Conservation (phyloP, 2,113 vertebrate genomes). For the Ia io region DNA sequence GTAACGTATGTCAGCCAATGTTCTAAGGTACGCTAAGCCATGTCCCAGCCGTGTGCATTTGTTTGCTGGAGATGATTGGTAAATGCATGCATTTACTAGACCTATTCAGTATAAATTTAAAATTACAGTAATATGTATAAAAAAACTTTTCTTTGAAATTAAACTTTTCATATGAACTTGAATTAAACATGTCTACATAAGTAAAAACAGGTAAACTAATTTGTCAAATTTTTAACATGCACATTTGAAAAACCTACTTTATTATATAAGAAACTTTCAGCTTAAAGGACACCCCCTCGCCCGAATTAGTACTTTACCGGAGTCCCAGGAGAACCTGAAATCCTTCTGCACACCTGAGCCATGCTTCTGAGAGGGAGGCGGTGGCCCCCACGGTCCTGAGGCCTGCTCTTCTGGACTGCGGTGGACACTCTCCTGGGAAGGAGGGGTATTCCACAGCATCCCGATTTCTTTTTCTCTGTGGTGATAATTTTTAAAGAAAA, state of each 20-base stretch:
- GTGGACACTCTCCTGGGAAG: constrained; percentile 84
- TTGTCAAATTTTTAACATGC: neutral
- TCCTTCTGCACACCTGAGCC: constrained; percentile 91
- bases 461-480: constrained; percentile 85
- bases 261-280: neutral
- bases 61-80: neutral
- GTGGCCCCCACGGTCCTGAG: constrained; percentile 64
- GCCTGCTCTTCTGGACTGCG: constrained; percentile 45
- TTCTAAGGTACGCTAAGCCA: neutral
- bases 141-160: neutral
- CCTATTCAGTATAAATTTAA: neutral
- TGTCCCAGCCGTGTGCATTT: neutral
- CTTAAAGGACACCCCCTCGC: neutral
- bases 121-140: neutral
- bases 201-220: neutral
- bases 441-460: constrained; percentile 66
- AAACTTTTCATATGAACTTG: neutral
- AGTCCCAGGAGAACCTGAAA: constrained; percentile 80
- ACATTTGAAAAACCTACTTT: neutral
- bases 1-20: neutral
- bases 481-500: constrained; percentile 18
- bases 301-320: constrained; percentile 80
- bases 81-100: neutral
- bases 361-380: constrained; percentile 81
- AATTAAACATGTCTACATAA: neutral